These are phyloP conservation scores for Neotoma lepida DNA, from an alignment of 2,113 vertebrate species.

Conservation along the genomic window DNA sequence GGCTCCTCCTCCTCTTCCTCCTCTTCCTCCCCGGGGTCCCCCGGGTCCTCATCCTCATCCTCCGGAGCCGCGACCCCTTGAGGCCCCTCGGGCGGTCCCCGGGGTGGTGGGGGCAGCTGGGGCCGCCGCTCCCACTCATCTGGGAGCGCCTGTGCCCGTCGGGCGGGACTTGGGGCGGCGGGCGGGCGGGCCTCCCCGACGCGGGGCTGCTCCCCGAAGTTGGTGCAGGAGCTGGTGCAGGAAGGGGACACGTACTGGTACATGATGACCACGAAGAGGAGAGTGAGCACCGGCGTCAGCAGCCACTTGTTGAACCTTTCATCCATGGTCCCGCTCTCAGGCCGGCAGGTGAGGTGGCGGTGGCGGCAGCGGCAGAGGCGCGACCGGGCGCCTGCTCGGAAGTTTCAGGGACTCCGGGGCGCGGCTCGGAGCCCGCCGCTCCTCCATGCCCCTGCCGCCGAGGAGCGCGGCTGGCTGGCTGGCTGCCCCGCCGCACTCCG, in stretches of 20 bases:
- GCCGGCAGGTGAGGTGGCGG: conserved; percentile 54
- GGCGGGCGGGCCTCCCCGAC: conserved; percentile 87
- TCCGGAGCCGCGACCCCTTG: conserved; percentile 43
- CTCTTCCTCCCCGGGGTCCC: conserved; percentile 44
- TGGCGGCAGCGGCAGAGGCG: conserved; percentile 68
- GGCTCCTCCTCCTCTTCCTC: conserved; percentile 77
- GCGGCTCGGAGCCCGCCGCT: conserved; percentile 77
- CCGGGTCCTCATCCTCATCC: conserved; percentile 56
- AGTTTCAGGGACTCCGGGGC: conserved; percentile 77
- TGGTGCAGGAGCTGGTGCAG: conserved; percentile 81
- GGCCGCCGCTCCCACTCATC: conserved; percentile 74
- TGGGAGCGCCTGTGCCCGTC: conserved; percentile 80
- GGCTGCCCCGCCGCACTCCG: conserved; percentile 58
- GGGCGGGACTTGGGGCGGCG: conserved; percentile 85
- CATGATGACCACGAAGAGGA: conserved; percentile 95
- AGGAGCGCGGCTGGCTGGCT: conserved; percentile 62
- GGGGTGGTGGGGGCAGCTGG: conserved; percentile 72
- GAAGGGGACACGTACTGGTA: conserved; percentile 92
- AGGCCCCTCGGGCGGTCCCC: conserved; percentile 58
- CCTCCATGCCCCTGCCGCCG: conserved; percentile 78
- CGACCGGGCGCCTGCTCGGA: conserved; percentile 60
- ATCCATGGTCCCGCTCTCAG: conserved; percentile 89
- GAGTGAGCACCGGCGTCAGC: conserved; percentile 92
- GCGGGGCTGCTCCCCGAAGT: conserved; percentile 80
- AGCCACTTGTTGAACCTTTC: conserved; percentile 96